Evolutionary conservation across 23 tunicate species (phyloP).

Genomic region (Aplidium turbinatum): DNA sequence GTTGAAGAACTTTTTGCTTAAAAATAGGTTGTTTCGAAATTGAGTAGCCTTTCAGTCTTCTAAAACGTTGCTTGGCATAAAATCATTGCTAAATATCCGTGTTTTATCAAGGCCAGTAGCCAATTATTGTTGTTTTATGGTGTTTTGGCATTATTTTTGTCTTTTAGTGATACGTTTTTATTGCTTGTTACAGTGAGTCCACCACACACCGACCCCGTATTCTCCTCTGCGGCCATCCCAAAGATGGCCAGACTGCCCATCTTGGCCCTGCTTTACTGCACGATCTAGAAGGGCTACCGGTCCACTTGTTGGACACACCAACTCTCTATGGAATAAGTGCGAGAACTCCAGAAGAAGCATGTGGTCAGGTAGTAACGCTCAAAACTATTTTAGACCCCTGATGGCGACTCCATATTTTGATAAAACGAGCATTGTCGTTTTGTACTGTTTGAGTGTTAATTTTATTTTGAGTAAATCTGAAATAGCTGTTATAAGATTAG

Average conservation of each 20-base stretch:
- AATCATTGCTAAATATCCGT: no score
- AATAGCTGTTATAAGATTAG: no score
- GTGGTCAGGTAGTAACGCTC: slow-evolving; percentile 79
- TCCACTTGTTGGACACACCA: slow-evolving; percentile 62
- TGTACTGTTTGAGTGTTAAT: no score
- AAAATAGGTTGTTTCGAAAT: background rate
- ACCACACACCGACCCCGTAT: slow-evolving; percentile 63
- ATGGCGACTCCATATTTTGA: no score
- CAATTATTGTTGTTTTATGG: no score
- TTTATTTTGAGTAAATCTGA: no score
- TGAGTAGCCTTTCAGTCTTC: background rate
- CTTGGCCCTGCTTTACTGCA: slow-evolving; percentile 83
- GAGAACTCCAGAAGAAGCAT: slow-evolving; percentile 78
- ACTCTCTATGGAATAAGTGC: slow-evolving; percentile 48
- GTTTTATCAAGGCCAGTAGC: no score
- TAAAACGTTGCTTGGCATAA: background rate
- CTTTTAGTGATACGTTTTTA: no score
- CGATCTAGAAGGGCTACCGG: slow-evolving; percentile 76
- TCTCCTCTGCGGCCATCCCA: slow-evolving; percentile 52
- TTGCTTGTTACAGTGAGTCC: slow-evolving; percentile 16
- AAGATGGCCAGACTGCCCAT: slow-evolving; percentile 54
- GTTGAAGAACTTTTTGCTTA: background rate
- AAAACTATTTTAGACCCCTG: no score
- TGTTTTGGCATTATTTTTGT: no score
- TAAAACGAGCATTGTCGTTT: no score